These are phyloP conservation scores for Leptinotarsa haldemani DNA, from an alignment of 2,888 invertebrate genomes.

Conservation along the genomic window DNA sequence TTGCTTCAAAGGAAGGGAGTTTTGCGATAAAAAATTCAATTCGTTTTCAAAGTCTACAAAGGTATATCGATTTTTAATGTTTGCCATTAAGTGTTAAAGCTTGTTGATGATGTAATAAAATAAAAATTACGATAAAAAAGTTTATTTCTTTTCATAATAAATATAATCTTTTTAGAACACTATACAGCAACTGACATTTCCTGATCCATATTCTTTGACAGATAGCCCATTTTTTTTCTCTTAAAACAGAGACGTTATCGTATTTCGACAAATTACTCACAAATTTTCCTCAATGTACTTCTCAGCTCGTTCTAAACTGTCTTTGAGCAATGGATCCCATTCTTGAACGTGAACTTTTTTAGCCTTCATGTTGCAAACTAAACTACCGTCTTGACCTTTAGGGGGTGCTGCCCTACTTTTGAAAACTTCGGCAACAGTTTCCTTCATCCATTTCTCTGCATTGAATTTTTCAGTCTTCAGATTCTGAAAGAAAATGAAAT, in stretches of 20 bases:
- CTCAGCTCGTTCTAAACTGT: constrained; percentile 72
- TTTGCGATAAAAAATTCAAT: constrained; percentile 36
- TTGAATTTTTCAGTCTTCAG: constrained; percentile 70
- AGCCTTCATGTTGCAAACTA: constrained; percentile 76
- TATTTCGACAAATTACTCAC: constrained; percentile 40
- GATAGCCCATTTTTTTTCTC: too few species aligned
- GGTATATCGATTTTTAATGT: constrained; percentile 51
- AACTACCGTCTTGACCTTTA: constrained; percentile 70
- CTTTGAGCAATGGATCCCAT: constrained; percentile 74
- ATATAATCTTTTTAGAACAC: not conserved
- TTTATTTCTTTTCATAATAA: constrained; percentile 26
- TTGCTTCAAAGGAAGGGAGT: constrained; percentile 25
- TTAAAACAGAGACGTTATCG: not conserved
- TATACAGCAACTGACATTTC: not conserved
- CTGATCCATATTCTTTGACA: not conserved
- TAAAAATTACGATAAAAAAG: constrained; percentile 40
- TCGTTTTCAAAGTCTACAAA: constrained; percentile 34
- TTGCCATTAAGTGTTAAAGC: constrained; percentile 57
- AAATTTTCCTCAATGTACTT: constrained; percentile 66
- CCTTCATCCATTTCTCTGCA: constrained; percentile 77
- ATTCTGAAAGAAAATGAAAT: constrained; percentile 65
- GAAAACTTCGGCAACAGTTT: constrained; percentile 71
- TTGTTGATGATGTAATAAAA: constrained; percentile 58
- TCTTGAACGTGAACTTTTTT: constrained; percentile 70
- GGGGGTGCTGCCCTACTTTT: constrained; percentile 68